phyloP scores from a whole-genome alignment of 2,113 vertebrate species.

The Chascanopsetta lugubris region DNA sequence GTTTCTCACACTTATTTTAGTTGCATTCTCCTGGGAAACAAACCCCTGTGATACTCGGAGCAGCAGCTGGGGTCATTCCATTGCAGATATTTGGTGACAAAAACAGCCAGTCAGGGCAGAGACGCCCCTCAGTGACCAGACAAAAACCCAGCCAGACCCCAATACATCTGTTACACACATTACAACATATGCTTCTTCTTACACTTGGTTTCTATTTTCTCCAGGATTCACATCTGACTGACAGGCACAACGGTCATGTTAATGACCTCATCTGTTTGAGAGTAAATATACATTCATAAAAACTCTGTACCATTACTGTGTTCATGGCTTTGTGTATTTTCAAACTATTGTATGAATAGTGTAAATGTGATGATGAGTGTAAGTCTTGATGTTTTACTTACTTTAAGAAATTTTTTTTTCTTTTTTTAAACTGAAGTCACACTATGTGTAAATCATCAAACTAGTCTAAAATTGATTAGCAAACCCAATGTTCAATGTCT shows the following conservation, averaged over 20 bases:
- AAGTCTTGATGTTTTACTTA: too few species aligned
- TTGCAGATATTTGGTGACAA: constrained; percentile 33
- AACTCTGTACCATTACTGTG: constrained; percentile 3
- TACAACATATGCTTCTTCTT: neutral
- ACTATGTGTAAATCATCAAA: too few species aligned
- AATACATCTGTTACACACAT: constrained; percentile 43
- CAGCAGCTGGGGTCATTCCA: neutral
- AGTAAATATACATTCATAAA: constrained; percentile 9
- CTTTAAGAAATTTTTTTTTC: too few species aligned
- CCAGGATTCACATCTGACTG: constrained; percentile 35
- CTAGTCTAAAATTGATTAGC: too few species aligned
- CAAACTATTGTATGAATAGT: too few species aligned
- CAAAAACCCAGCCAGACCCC: constrained; percentile 29
- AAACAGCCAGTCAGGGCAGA: constrained; percentile 5
- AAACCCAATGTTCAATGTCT: too few species aligned
- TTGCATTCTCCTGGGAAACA: constrained; percentile 55
- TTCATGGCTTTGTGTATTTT: too few species aligned
- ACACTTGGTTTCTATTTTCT: constrained; percentile 1
- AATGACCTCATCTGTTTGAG: neutral
- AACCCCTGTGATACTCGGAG: constrained; percentile 8
- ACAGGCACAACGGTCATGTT: constrained; percentile 33
- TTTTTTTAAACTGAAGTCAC: too few species aligned
- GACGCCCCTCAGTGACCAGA: constrained; percentile 36
- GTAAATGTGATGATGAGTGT: too few species aligned
- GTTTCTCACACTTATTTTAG: constrained; percentile 75